Base-by-base conservation (phyloP, 1,140 invertebrate species). In the Aleiodes sp. region DNA sequence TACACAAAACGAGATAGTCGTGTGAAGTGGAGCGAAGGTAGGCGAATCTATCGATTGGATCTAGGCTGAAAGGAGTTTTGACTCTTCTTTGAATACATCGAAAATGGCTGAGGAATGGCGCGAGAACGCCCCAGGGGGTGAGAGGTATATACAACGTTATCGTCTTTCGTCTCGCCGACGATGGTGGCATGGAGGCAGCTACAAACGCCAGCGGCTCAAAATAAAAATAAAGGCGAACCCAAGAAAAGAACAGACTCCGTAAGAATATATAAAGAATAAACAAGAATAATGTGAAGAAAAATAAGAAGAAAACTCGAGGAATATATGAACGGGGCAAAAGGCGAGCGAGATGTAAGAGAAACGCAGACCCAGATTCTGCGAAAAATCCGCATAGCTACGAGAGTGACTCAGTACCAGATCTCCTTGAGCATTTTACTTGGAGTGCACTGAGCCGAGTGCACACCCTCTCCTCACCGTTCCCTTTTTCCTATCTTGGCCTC, bases 371-470 rank as follows among this genome's bases (percentile, higher is more conserved):
- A 73, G 65, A 73, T 73, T 73, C 68, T 39, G 69, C 29, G 72
- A 80, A 80, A 78, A 78, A 77, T 75, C 29, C 37, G 68, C 72
- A 76, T 77, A 66, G 65, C 70, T 65, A 56, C 28, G 46, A 46
- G 57, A 65, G 70, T 80, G 78, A 80, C 69, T 78, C 78, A 79
- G 69, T 78, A 78, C 76, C 72, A 70, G 78, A 78, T 81, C 75
- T 80, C 78, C 77, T 81, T 79, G 77, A 76, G 69, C 76, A 59
- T 73, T 78, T 77, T 73, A 57, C 75, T 66, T 71, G 64, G 71
- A 63, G 74, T 62, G 68, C 72, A 73, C 59, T 28, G 52, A 65
- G 68, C 52, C 28, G 52, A 64, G 56, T 57, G 39, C 43, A 65
- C 69, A 70, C 43, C 65, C 26, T 21, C 21, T 52, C 57, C 39